Evolutionary conservation across 2,113 vertebrate species (phyloP).

Genomic region (Loxodonta africana): DNA sequence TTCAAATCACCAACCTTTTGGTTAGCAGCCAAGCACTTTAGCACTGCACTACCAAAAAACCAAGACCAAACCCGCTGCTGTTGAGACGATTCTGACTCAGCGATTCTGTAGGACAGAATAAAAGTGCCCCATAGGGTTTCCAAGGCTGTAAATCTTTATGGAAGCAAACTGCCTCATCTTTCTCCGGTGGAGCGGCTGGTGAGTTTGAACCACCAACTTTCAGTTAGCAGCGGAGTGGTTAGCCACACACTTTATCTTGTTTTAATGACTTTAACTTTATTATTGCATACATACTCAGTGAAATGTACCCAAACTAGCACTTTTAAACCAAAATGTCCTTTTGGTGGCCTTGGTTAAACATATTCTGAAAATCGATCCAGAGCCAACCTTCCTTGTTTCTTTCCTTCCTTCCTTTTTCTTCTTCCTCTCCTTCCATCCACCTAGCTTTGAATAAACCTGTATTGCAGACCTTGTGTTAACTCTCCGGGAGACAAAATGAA

Average conservation of each 20-base stretch:
- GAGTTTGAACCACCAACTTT: neutral
- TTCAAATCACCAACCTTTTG: neutral
- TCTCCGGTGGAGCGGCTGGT: neutral
- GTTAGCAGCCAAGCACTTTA: neutral
- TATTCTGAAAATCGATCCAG: neutral
- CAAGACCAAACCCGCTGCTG: neutral
- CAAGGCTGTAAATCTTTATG: neutral
- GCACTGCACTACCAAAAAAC: too few relatives aligned
- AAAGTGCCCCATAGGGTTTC: neutral
- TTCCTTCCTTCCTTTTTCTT: neutral
- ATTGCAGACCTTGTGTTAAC: neutral
- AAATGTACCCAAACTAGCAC: neutral
- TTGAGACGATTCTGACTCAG: neutral
- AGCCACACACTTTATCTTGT: neutral
- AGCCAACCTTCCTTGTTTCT: neutral
- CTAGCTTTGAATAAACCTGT: neutral
- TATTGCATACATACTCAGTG: neutral
- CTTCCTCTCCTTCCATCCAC: neutral
- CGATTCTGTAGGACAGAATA: neutral
- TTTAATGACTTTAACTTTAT: neutral
- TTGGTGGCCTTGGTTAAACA: conserved; percentile 1
- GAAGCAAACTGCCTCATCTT: neutral
- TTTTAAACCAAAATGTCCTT: neutral
- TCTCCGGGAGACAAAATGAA: neutral
- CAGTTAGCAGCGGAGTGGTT: neutral